Base-by-base conservation (phyloP, 2,888 invertebrate species). In the Chamaedrilus cognettii region DNA sequence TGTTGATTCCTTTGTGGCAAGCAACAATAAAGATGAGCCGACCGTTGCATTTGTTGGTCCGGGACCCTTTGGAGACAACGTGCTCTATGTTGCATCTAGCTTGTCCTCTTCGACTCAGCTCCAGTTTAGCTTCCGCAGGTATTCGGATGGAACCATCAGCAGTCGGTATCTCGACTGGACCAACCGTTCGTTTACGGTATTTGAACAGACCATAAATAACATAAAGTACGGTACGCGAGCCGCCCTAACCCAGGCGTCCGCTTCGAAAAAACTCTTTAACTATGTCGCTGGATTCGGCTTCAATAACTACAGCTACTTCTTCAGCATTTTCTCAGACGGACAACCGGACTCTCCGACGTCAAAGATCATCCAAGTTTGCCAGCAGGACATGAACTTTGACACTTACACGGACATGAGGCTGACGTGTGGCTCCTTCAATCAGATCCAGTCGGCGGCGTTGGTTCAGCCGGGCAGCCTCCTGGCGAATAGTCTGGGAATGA, bases 351-450 rank as follows among this genome's bases (percentile, higher is more conserved):
- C 31, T 64, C 11, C 31, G 3, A 91, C 94, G 75, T 94, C 95
- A 67, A 95, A 96, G 84, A 86, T 98, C 77, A 93, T 96, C 34
- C 89, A 97, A 62, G 91, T 98, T 59, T 98, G 97, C 82, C 94
- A 96, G 79, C 92, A 94, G 78, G 97, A 98, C 82, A 90, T 91
- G 75, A 92, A 95, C 83, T 97, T 96, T 85, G 94, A 96, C 84
- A 96, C 96, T 5, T 97, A 97, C 83, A 96, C 96, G 23, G 97
- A 98, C 87, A 94, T 97, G 75, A 96, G 96, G 11, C 90, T 97
- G 83, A 93, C 94, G 76, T 97, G 97, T 84, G 77, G 76, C 30
- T 42, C 26, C 28, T 96, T 94, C 83, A 95, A 95, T 84, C 87
- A 96, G 61, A 93, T 95, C 2, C 94, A 95, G 82, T 95, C 97